Base-by-base conservation (phyloP, 1,140 invertebrate species). In the Drosophila simulans region DNA sequence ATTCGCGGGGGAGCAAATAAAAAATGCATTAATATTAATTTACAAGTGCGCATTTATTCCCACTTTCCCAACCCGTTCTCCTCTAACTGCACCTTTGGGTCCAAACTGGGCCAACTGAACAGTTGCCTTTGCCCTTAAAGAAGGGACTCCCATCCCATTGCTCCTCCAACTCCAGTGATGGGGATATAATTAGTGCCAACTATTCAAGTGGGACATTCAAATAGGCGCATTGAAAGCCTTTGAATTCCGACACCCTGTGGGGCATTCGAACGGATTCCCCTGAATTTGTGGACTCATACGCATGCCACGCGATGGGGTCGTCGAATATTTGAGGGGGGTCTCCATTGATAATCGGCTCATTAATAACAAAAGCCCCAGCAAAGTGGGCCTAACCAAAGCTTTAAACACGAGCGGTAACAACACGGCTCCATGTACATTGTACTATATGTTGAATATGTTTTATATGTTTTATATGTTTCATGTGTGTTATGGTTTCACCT, bases 1-100 rank as follows among this genome's bases (percentile, higher is more conserved):
- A 34, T 31, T 25, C 62, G 54, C 39, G 25, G 25, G 62, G 68
- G 39, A 56, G 37, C 54, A 35, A 72, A 63, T 52, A 51, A 20
- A 37, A 37, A 73, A 66, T 49, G 13, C 17, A 78, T 51, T 48
- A 55, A 54, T 68, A 59, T 64, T 63, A 56, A 69, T 78, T 75
- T 65, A 56, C 22, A 45, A 40, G 56, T 45, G 49, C 25, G 51
- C 59, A 40, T 60, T 48, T 54, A 75, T 49, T 58, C n/a, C 48
- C 39, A 74, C 22, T 68, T 68, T 42, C 10, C 17, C 20, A 13
- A 3, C 27, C 40, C 54, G 15, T 22, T 15, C 3, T 7, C 13
- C 12, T 40, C 48, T 48, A 39, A 40, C 20, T 46, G 35, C 49
- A 20, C n/a, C 34, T 5, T 10, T 56, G 62, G 25, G 39, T 11